Evolutionary conservation across 2,797 vertebrate genomes (phyloP), one percentile per base, ranked within the genome.

Genomic region (Triplophysa yarkandensis): DNA sequence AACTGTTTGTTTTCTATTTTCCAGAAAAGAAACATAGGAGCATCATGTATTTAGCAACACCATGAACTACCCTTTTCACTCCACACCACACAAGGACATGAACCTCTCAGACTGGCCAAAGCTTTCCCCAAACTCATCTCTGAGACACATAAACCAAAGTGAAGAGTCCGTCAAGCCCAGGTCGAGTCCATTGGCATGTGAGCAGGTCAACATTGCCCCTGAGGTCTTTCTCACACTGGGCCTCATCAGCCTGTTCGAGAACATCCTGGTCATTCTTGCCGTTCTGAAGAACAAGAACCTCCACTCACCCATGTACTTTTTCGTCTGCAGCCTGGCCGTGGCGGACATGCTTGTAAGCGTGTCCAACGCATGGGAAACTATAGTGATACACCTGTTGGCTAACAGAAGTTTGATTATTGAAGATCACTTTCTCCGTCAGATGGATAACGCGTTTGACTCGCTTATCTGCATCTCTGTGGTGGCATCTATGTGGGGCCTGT

Each of bases 261-360:
- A 98, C 1, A 89, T 98, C 68, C 88, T 98, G 81, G 97, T 98
- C 78, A 97, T 99, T 55, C 91, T 89, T 46, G 95, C 96, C 0
- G 95, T 99, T 17, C 85, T 95, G 54, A 98, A 97, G 89, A 99
- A 98, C 91, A 98, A 95, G 91, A 98, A 98, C 79, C 92, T 99
- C 78, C 97, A 98, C 79, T 99, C 97, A 0, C 97, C 96, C 46
- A 99, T 98, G 97, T 99, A 99, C 85, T 96, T 97, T 77, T 98
- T 94, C 80, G 92, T 95, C 83, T 96, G 90, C 81, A 98, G 96
- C 84, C 88, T 98, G 85, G 97, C 96, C 0, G 95, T 96, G 80
- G 97, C 97, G 0, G 97, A 99, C 79, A 96, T 98, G 96, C 78
- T 99, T 87, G 96, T 99, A 83, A 98, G 97, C 16, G 92, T 97